These are phyloP conservation scores for Columba livia DNA, from an alignment of 2,113 vertebrate species.

Conservation along the genomic window DNA sequence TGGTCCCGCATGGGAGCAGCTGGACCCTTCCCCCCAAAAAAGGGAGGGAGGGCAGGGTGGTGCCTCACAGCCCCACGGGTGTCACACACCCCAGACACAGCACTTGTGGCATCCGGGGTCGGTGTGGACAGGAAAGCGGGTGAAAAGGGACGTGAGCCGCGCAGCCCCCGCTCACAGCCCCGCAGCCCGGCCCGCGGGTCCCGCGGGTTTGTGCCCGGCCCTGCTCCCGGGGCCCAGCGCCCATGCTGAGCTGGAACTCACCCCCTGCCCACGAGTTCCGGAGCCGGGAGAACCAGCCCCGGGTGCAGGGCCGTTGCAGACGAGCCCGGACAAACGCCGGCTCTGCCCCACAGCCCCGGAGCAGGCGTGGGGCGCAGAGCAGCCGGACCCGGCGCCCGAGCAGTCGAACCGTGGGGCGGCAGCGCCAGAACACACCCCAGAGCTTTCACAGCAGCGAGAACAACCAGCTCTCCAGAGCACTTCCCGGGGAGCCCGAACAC, in stretches of 20 bases:
- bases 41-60: not conserved
- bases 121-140: not conserved
- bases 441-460: not conserved
- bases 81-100: accelerated
- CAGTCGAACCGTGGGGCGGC: not conserved
- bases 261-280: not conserved
- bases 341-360: not conserved
- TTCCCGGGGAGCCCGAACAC: not conserved
- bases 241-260: not conserved
- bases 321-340: not conserved
- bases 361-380: accelerated
- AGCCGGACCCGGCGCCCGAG: not conserved
- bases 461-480: not conserved
- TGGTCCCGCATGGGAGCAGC: accelerated
- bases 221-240: accelerated
- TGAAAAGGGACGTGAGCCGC: accelerated
- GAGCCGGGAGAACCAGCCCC: not conserved
- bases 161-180: not conserved
- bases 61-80: not conserved
- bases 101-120: accelerated
- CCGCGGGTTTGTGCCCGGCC: not conserved
- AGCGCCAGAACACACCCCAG: not conserved
- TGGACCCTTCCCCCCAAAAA: accelerated
- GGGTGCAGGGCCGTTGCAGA: not conserved
- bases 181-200: accelerated